These are phyloP conservation scores for Chionomys nivalis DNA, from an alignment of 2,113 vertebrate species.

Conservation along the genomic window DNA sequence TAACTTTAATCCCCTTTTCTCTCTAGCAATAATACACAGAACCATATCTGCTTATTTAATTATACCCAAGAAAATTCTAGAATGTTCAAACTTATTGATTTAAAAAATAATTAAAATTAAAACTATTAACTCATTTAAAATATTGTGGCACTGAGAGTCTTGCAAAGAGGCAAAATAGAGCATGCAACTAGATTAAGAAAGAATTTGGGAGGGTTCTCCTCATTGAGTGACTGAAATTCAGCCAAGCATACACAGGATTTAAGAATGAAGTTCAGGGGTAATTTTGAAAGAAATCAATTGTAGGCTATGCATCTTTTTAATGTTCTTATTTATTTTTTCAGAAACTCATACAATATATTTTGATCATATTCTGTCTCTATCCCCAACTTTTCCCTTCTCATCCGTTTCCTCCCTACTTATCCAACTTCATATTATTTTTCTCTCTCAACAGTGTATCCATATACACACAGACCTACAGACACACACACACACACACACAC, in stretches of 20 bases:
- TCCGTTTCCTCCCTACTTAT: background rate
- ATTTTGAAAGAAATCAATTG: background rate
- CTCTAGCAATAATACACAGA: background rate
- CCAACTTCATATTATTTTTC: background rate
- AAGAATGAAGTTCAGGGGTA: background rate
- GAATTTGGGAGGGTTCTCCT: background rate
- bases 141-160: background rate
- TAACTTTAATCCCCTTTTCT: background rate
- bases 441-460: background rate
- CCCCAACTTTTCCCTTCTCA: background rate
- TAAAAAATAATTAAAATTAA: background rate
- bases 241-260: background rate
- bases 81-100: background rate
- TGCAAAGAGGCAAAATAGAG: conserved; percentile 7
- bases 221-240: background rate
- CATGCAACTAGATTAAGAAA: background rate
- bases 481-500: background rate
- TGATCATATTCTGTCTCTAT: background rate
- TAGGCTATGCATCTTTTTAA: background rate
- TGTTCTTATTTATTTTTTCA: background rate
- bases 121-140: background rate
- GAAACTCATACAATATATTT: background rate
- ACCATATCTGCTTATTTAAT: background rate
- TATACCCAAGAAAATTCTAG: background rate
- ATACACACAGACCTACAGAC: too few species aligned